Percentiles rank a stretch among this genome's conserved stretches.
These are phyloP conservation scores for Dexiosoma caninum DNA, from an alignment of 2,888 invertebrate genomes.

Conservation along the genomic window DNA sequence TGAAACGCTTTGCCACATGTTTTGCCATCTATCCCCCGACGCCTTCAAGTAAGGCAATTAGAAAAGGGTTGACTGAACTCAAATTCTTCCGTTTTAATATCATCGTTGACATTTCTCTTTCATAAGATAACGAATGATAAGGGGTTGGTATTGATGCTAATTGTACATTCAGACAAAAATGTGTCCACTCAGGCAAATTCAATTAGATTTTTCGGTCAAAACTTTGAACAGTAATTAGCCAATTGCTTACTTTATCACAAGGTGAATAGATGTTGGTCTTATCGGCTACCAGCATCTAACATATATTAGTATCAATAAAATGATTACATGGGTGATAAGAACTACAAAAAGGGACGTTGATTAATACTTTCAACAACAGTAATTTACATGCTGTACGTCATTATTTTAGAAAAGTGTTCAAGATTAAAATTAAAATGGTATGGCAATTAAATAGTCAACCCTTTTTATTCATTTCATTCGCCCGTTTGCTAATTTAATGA, in stretches of 20 bases:
- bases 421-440: not conserved
- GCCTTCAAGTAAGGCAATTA: conserved; percentile 37
- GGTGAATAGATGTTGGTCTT: conserved; percentile 36
- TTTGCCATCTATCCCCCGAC: not conserved
- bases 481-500: not conserved
- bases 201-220: conserved; percentile 71
- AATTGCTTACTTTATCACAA: conserved; percentile 63
- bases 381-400: conserved; percentile 10
- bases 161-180: conserved; percentile 18
- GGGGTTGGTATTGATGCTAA: not conserved
- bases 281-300: conserved; percentile 3
- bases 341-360: not conserved
- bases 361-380: conserved; percentile 21
- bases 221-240: conserved; percentile 76
- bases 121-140: not conserved
- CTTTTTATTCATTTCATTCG: not conserved
- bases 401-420: not conserved
- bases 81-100: not conserved
- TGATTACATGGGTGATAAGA: conserved; percentile 51
- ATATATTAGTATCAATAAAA: conserved; percentile 34
- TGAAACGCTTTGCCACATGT: conserved; percentile 15
- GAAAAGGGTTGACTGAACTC: conserved; percentile 50
- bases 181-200: conserved; percentile 68
- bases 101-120: not conserved
- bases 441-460: conserved; percentile 15